Evolutionary conservation across 1,140 invertebrate species (phyloP).

Genomic region (Danaus plexippus): DNA sequence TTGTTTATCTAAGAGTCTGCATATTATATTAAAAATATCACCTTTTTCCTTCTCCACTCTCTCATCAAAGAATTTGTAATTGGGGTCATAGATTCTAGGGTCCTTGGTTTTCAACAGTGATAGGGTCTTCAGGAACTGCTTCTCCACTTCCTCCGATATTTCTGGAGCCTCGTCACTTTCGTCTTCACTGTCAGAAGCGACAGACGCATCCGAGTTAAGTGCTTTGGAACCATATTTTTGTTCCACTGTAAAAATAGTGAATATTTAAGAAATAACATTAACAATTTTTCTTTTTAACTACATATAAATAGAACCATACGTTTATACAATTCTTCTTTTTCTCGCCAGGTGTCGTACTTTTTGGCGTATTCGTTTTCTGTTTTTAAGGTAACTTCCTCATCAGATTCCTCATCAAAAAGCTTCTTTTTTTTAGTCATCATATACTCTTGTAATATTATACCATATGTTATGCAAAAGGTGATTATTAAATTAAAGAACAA

Average conservation of each 20-base stretch:
- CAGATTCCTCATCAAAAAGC: slow-evolving; percentile 58
- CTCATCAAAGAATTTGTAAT: slow-evolving; percentile 81
- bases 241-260: slow-evolving; percentile 44
- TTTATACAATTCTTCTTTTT: slow-evolving; percentile 89
- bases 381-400: slow-evolving; percentile 72
- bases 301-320: slow-evolving; percentile 69
- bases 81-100: slow-evolving; percentile 88
- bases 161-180: slow-evolving; percentile 53
- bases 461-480: too few species aligned
- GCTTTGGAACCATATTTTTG: slow-evolving; percentile 57
- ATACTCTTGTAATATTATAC: not conserved
- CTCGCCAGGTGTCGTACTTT: slow-evolving; percentile 84
- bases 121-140: slow-evolving; percentile 89
- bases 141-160: slow-evolving; percentile 77
- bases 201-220: slow-evolving; percentile 31
- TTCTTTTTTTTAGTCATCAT: slow-evolving; percentile 47
- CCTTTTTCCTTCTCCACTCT: slow-evolving; percentile 45
- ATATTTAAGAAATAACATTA: not conserved
- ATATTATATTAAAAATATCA: slow-evolving; percentile 17
- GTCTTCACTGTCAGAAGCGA: slow-evolving; percentile 56
- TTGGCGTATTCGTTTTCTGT: slow-evolving; percentile 87
- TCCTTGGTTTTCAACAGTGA: slow-evolving; percentile 90
- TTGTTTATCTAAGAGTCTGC: too few species aligned
- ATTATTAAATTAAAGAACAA: not conserved
- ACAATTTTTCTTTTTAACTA: too few species aligned